Evolutionary conservation across 2,113 vertebrate genomes (phyloP).

Genomic region (Toxotes chatareus): DNA sequence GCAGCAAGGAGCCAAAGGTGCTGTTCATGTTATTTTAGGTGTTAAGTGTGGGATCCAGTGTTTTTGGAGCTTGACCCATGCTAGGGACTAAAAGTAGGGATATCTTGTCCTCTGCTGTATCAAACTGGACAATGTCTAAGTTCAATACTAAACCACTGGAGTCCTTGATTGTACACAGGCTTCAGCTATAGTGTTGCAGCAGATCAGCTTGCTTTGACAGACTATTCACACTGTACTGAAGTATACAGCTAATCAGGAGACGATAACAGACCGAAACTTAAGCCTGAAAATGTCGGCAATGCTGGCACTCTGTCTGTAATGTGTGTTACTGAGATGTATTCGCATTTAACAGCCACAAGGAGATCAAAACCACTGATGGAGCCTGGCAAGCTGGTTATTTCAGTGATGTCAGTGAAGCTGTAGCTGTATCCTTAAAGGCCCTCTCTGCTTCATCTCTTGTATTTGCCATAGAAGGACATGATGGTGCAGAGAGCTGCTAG

Average conservation of each 20-base stretch:
- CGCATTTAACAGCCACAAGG: conserved; percentile 42
- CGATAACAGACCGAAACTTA: not conserved
- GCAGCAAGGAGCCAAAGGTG: no score
- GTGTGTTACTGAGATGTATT: conserved; percentile 11
- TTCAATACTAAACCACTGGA: no score
- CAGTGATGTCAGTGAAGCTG: conserved; percentile 14
- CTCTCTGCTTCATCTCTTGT: conserved; percentile 14
- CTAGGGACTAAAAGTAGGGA: not conserved
- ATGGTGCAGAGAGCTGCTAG: conserved; percentile 30
- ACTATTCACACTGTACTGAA: not conserved
- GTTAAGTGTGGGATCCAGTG: not conserved
- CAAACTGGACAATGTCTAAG: no score
- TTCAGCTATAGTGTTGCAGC: not conserved
- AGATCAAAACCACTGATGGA: conserved; percentile 15
- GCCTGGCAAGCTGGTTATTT: not conserved
- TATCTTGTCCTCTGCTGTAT: not conserved
- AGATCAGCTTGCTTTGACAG: not conserved
- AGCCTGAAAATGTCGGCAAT: not conserved
- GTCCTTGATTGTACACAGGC: not conserved
- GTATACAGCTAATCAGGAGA: not conserved
- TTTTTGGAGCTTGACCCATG: not conserved
- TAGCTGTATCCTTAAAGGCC: conserved; percentile 37
- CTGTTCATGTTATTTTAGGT: not conserved
- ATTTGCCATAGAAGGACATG: conserved; percentile 69
- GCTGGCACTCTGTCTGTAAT: not conserved